Evolutionary conservation across 92 coral and sea anemone species (phyloP).

Genomic region (Palythoa heliodiscus): DNA sequence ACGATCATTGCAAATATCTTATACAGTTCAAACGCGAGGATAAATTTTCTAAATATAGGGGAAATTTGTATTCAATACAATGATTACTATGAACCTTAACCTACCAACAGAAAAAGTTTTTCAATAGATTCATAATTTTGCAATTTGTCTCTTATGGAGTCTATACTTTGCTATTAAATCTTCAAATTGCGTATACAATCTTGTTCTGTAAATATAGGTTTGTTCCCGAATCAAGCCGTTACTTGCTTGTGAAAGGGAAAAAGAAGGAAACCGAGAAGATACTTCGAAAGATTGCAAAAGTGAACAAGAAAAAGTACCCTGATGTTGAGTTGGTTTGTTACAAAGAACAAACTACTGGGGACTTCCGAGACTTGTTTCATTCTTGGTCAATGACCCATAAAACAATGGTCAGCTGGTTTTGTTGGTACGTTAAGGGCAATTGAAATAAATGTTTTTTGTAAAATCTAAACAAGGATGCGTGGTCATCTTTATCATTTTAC

Average conservation of each 20-base stretch:
- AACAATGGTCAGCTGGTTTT: constrained; percentile 70
- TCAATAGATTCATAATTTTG: too few relatives aligned
- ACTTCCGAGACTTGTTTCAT: constrained; percentile 69
- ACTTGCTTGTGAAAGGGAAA: constrained; percentile 59
- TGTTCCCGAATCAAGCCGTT: constrained; percentile 69
- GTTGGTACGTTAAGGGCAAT: constrained; percentile 51
- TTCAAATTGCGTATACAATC: too few relatives aligned
- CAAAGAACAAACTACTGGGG: constrained; percentile 39
- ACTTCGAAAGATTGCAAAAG: constrained; percentile 50
- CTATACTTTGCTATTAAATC: too few relatives aligned
- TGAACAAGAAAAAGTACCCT: constrained; percentile 60
- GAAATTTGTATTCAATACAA: too few relatives aligned
- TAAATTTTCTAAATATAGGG: too few relatives aligned
- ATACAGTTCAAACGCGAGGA: too few relatives aligned
- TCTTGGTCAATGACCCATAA: constrained; percentile 60
- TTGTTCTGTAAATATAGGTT: constrained; percentile 38
- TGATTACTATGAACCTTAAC: too few relatives aligned
- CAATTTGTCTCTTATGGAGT: too few relatives aligned
- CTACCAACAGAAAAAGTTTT: background rate
- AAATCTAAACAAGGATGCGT: too few relatives aligned
- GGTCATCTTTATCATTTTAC: too few relatives aligned
- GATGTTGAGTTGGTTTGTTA: constrained; percentile 48
- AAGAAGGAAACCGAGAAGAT: constrained; percentile 52
- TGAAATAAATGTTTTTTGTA: too few relatives aligned
- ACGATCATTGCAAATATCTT: too few relatives aligned